Conservation (phyloP, 2,888 invertebrate species). For the Drosophila rellima region DNA sequence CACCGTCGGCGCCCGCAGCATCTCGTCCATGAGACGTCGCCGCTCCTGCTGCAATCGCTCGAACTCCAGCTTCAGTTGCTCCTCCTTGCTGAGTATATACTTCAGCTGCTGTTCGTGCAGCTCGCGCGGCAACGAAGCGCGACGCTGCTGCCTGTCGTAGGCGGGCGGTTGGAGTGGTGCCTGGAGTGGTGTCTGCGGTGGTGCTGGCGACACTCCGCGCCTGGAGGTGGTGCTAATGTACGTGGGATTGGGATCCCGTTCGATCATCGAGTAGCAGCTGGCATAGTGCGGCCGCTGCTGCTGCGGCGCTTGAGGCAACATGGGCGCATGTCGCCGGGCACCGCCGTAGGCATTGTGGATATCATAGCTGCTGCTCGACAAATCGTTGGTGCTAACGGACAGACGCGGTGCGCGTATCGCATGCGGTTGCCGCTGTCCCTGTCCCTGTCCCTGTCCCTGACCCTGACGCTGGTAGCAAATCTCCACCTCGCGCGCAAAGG, state of each 20-base stretch:
- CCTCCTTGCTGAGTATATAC: slow-evolving; percentile 89
- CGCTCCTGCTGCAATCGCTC: slow-evolving; percentile 88
- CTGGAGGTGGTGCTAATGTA: slow-evolving; percentile 83
- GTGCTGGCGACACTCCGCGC: slow-evolving; percentile 73
- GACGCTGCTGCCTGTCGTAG: slow-evolving; percentile 71
- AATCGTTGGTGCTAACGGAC: slow-evolving; percentile 82
- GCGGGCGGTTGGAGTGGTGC: slow-evolving; percentile 56
- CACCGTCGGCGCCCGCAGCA: slow-evolving; percentile 71
- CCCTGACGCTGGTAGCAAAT: slow-evolving; percentile 81
- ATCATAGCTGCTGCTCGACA: slow-evolving; percentile 74
- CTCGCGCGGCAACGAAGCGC: slow-evolving; percentile 89
- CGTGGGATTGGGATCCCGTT: slow-evolving; percentile 83
- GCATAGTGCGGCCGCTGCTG: slow-evolving; percentile 76
- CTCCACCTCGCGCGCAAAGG: slow-evolving; percentile 84
- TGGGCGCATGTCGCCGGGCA: slow-evolving; percentile 76
- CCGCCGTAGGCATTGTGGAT: slow-evolving; percentile 79
- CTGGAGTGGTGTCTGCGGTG: slow-evolving; percentile 4
- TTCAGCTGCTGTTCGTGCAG: slow-evolving; percentile 87
- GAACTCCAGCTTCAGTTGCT: slow-evolving; percentile 89
- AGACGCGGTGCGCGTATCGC: slow-evolving; percentile 84
- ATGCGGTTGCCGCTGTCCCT: slow-evolving; percentile 53
- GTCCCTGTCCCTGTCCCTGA: slow-evolving; percentile 58
- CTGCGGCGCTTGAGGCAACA: slow-evolving; percentile 75
- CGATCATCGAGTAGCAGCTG: slow-evolving; percentile 85
- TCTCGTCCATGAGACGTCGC: slow-evolving; percentile 83